Conservation (phyloP, 2,888 invertebrate genomes). For the Pyrocoelia pectoralis region DNA sequence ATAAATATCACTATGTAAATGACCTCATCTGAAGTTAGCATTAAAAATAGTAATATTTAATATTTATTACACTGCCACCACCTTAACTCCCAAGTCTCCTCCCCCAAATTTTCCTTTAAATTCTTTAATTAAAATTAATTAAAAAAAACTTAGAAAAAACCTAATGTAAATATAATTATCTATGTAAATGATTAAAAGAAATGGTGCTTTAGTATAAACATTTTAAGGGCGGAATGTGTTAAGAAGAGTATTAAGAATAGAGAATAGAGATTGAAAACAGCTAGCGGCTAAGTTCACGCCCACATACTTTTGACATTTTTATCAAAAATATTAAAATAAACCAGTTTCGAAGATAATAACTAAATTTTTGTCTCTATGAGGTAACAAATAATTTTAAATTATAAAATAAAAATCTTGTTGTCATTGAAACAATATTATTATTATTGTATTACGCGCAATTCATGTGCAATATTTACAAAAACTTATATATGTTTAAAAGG, state of each 20-base stretch:
- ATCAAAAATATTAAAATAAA: slow-evolving; percentile 19
- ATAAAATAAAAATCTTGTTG: no score
- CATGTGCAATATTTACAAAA: slow-evolving; percentile 10
- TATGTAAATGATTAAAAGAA: not conserved
- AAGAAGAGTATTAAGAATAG: not conserved
- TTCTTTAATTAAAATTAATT: slow-evolving; percentile 1
- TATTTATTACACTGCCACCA: slow-evolving; percentile 3
- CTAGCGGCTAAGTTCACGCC: slow-evolving; percentile 47
- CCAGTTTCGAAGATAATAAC: slow-evolving; percentile 3
- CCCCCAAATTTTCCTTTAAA: slow-evolving; percentile 3
- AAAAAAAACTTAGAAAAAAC: not conserved
- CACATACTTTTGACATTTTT: slow-evolving; percentile 45
- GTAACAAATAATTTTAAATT: slow-evolving; percentile 11
- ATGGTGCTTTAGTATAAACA: not conserved
- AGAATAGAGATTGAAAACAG: not conserved
- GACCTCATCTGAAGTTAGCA: no score
- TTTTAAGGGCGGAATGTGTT: not conserved
- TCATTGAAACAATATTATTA: no score
- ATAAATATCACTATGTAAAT: no score
- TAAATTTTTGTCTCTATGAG: slow-evolving; percentile 28
- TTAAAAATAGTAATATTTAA: no score
- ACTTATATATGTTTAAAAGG: slow-evolving; percentile 15
- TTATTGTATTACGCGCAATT: no score
- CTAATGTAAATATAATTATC: not conserved
- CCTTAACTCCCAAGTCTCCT: not conserved